Evolutionary conservation across 1,140 invertebrate genomes (phyloP).

Genomic region (Drosophila ironensis): DNA sequence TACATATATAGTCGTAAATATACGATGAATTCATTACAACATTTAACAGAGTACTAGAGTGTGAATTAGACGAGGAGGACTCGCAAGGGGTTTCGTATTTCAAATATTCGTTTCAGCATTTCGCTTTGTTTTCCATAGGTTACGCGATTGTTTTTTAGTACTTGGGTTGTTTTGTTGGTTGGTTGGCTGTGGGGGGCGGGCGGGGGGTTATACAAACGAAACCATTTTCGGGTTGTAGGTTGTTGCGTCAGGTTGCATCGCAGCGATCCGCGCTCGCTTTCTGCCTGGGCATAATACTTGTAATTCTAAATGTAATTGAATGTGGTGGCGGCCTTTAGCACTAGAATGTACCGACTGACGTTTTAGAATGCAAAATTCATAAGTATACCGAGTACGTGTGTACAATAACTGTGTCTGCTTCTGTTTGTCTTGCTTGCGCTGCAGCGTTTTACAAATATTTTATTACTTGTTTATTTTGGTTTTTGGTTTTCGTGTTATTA

Average conservation of each 20-base stretch:
- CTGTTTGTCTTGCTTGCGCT: conserved; percentile 24
- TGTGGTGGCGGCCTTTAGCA: conserved; percentile 66
- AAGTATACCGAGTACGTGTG: conserved; percentile 36
- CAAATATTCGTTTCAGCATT: conserved; percentile 29
- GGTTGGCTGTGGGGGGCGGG: conserved; percentile 13
- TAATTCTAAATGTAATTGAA: conserved; percentile 72
- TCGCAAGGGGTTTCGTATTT: conserved; percentile 44
- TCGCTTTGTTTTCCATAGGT: conserved; percentile 28
- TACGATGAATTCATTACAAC: conserved; percentile 70
- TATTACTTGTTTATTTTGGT: conserved; percentile 40
- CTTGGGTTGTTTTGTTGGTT: neutral
- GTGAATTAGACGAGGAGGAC: conserved; percentile 40
- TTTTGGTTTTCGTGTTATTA: too few species aligned
- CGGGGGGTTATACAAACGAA: conserved; percentile 64
- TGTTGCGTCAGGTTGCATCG: conserved; percentile 24
- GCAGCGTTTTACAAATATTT: conserved; percentile 43
- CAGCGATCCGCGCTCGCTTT: conserved; percentile 35
- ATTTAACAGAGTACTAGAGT: conserved; percentile 74
- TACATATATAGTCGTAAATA: conserved; percentile 57
- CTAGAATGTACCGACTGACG: conserved; percentile 61
- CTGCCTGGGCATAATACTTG: conserved; percentile 55
- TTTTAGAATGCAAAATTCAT: conserved; percentile 46
- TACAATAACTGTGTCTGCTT: conserved; percentile 33
- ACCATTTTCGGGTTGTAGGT: conserved; percentile 54
- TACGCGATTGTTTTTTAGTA: conserved; percentile 41